These are phyloP conservation scores for Pachypsylla venusta DNA, from an alignment of 1,140 invertebrate genomes.

Conservation along the genomic window DNA sequence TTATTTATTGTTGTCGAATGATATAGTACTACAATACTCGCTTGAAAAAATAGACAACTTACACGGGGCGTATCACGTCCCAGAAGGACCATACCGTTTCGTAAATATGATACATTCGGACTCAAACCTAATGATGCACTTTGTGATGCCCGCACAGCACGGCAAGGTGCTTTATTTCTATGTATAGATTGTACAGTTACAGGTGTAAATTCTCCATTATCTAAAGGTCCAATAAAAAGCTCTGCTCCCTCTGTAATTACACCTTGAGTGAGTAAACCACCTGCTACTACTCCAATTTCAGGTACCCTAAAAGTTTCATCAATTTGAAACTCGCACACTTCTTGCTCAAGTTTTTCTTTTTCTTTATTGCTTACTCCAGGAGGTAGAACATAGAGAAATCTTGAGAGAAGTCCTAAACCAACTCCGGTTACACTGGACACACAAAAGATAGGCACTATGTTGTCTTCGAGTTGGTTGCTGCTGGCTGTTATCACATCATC, in stretches of 20 bases:
- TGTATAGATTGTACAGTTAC: conserved; percentile 73
- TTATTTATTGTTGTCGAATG: conserved; percentile 67
- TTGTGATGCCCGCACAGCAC: conserved; percentile 74
- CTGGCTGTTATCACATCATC: conserved; percentile 58
- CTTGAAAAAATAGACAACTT: conserved; percentile 67
- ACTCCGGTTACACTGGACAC: conserved; percentile 90
- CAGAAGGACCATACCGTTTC: conserved; percentile 72
- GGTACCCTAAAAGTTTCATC: conserved; percentile 82
- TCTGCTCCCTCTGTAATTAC: conserved; percentile 67
- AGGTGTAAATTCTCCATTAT: conserved; percentile 62
- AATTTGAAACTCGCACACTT: conserved; percentile 74
- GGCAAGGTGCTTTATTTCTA: conserved; percentile 76
- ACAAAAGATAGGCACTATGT: conserved; percentile 73
- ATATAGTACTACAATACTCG: conserved; percentile 68
- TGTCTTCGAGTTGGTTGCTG: conserved; percentile 41
- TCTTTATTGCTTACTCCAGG: conserved; percentile 51
- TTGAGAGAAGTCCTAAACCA: conserved; percentile 62
- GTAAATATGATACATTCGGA: conserved; percentile 34
- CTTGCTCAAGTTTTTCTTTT: conserved; percentile 54
- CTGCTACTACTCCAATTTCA: conserved; percentile 55
- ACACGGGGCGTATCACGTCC: conserved; percentile 37
- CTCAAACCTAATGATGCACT: conserved; percentile 75
- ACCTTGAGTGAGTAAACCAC: conserved; percentile 71
- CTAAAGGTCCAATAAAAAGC: conserved; percentile 63
- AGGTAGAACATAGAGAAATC: conserved; percentile 58